A percentile compares a stretch with the other conserved stretches of the same genome.
phyloP scores from a whole-genome alignment of 2,113 vertebrate genomes.

The Eupsittula cactorum region DNA sequence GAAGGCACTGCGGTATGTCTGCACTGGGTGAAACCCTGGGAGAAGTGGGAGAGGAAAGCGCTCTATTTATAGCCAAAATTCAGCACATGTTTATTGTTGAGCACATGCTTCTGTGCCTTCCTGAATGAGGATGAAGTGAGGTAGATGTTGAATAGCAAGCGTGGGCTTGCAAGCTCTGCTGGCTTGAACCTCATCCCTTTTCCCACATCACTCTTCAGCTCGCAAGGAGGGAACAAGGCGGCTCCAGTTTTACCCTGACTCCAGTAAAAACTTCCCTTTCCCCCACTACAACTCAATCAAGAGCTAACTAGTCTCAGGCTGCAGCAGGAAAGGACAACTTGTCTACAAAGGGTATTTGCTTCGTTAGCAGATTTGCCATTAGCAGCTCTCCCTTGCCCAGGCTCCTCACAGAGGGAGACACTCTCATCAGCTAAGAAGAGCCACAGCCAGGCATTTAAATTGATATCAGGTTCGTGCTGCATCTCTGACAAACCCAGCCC shows the following conservation, averaged over 20 bases:
- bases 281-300: not conserved
- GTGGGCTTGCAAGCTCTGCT: conserved; percentile 8
- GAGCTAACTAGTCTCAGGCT: not conserved
- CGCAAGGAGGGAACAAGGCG: not conserved
- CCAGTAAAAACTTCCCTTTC: not conserved
- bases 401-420: not conserved
- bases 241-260: not conserved
- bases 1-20: not conserved
- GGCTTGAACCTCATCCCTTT: conserved; percentile 16
- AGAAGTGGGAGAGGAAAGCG: conserved; percentile 4
- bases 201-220: not conserved
- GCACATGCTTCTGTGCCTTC: conserved; percentile 15
- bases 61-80: conserved; percentile 47
- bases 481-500: conserved; percentile 36
- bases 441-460: not conserved
- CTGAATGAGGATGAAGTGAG: conserved; percentile 21
- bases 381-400: not conserved
- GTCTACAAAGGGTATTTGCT: not conserved
- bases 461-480: conserved; percentile 10
- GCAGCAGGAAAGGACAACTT: not conserved
- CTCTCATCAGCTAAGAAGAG: conserved; percentile 7
- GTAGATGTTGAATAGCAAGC: conserved; percentile 23
- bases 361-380: conserved; percentile 1
- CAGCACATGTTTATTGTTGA: conserved; percentile 31
- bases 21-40: conserved; percentile 22